Evolutionary conservation across 2,113 vertebrate species (phyloP), one percentile per base, ranked within the genome.

Genomic region (Trochalopteron elliotii): DNA sequence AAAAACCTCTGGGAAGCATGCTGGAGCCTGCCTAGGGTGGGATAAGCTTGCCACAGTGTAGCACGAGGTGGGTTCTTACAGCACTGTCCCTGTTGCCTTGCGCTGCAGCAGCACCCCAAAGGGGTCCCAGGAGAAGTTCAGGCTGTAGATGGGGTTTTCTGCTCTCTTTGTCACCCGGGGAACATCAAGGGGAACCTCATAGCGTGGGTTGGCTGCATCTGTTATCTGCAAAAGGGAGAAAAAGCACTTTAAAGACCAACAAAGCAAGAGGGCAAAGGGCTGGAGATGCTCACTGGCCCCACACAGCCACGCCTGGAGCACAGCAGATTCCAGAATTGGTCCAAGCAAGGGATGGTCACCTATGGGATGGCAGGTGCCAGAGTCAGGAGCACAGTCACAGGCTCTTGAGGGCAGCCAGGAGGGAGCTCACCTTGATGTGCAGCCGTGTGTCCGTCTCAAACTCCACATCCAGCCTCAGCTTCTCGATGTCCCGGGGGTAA

Each of bases 401-500:
- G 49, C 49, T 40, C 68, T 11, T 28, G n/a, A 87, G 22, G 21
- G 21, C 75, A 83, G 42, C 35, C 35, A 80, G 53, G 0, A 2
- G 30, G 44, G 24, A 37, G 31, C 98, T 98, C 83, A 99, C 98
- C 97, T 98, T 98, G 74, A 99, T 94, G 59, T 94, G 98, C 7
- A 99, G 96, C 33, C 98, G 96, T 0, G 96, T 97, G 93, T 99
- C 95, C 0, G 98, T 98, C 97, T 99, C 98, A 42, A 98, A 97
- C 35, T 98, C 95, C 55, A 98, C 96, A 0, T 98, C 98, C 93
- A 99, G 83, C 68, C 97, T 98, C 56, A 99, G 91, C 17, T 47
- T 96, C 85, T 97, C 74, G 5, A 99, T 91, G 87, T 99, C 99
- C 78, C n/a, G 96, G 1, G 98, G 98, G 80, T 99, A 99, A 95